A percentile compares a stretch with the other conserved stretches of the same genome.
These are phyloP conservation scores for Lysandra coridon DNA, from an alignment of 2,888 invertebrate species.

Conservation along the genomic window DNA sequence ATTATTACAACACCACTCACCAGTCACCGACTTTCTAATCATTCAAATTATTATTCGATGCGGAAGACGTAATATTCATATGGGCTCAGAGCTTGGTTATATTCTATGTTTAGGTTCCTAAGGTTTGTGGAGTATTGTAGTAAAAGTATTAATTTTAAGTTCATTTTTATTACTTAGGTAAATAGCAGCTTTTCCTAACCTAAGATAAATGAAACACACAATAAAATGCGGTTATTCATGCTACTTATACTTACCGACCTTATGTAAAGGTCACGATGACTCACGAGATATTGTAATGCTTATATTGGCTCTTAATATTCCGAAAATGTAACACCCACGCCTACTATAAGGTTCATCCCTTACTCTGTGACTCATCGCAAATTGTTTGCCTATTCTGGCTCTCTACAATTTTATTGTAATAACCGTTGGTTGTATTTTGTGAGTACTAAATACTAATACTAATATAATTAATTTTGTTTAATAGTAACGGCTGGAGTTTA, in stretches of 20 bases:
- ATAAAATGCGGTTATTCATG: no score
- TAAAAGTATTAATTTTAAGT: no score
- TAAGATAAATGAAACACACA: no score
- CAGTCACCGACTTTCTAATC: constrained; percentile 42
- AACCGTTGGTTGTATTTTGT: not conserved
- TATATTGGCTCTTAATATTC: constrained; percentile 44
- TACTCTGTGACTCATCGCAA: constrained; percentile 50
- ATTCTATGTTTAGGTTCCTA: no score
- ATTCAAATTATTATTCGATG: constrained; percentile 26
- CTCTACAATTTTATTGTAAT: not conserved
- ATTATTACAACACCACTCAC: constrained; percentile 34
- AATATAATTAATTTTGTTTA: no score
- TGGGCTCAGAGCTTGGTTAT: not conserved
- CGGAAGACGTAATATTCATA: constrained; percentile 33
- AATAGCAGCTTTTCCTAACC: no score
- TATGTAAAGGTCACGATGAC: constrained; percentile 7
- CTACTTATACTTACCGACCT: not conserved
- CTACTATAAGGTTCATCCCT: constrained; percentile 34
- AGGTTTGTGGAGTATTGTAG: no score
- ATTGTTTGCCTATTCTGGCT: not conserved
- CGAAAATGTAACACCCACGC: constrained; percentile 48
- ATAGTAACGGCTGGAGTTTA: no score
- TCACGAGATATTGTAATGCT: not conserved
- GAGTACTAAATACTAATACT: no score
- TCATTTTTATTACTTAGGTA: no score